phyloP scores from a whole-genome alignment of 1,140 invertebrate genomes.

The Heliothis subflexa region DNA sequence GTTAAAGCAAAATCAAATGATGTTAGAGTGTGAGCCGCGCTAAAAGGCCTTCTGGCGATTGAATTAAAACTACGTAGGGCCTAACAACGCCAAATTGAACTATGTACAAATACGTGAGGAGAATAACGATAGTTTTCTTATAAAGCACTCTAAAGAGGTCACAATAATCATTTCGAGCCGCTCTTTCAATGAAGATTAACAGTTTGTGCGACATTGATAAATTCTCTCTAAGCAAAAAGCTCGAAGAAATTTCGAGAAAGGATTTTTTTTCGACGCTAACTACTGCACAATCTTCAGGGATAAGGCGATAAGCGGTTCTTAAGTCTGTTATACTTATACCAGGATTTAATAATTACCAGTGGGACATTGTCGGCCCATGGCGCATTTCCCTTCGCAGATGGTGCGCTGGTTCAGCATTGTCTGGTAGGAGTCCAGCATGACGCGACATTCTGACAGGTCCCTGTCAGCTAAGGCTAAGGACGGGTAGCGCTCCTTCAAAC shows the following conservation, averaged over 20 bases:
- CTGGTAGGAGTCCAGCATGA: conserved; percentile 93
- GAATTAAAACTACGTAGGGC: conserved; percentile 29
- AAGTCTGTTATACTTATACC: background rate
- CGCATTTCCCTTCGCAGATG: conserved; percentile 94
- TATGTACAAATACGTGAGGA: conserved; percentile 25
- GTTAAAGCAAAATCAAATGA: conserved; percentile 13
- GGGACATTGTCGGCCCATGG: conserved; percentile 93
- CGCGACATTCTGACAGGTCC: conserved; percentile 92
- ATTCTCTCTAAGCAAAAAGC: background rate
- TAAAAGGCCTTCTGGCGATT: conserved; percentile 30
- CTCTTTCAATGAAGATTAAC: conserved; percentile 33
- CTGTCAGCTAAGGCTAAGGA: conserved; percentile 90
- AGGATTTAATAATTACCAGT: conserved; percentile 87
- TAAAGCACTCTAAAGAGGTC: conserved; percentile 21
- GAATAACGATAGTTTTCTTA: conserved; percentile 35
- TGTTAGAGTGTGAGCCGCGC: background rate
- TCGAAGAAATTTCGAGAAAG: background rate
- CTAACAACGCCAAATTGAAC: conserved; percentile 30
- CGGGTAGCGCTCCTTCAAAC: conserved; percentile 94
- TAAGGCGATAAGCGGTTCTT: background rate
- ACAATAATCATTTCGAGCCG: background rate
- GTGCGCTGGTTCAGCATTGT: conserved; percentile 91
- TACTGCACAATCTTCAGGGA: background rate
- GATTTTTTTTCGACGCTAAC: conserved; percentile 7
- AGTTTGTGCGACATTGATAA: conserved; percentile 23